Percentiles rank a stretch among this genome's conserved stretches.
phyloP scores from a whole-genome alignment of 2,797 vertebrate species.

The Mus spretus region DNA sequence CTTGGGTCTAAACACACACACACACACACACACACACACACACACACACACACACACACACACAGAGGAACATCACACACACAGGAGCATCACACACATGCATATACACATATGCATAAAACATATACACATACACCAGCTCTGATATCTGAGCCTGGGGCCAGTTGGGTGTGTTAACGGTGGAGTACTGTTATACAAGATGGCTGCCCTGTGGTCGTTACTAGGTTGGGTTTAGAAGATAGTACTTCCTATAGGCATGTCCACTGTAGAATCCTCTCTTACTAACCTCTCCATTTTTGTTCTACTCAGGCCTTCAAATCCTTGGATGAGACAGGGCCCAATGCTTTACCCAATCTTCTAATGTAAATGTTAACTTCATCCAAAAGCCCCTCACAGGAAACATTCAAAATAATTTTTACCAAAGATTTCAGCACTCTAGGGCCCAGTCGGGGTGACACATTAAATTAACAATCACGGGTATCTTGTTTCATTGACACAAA shows the following conservation, averaged over 20 bases:
- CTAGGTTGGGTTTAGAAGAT: background rate
- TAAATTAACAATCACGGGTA: background rate
- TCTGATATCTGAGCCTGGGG: background rate
- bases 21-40: background rate
- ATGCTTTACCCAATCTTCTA: conserved; percentile 17
- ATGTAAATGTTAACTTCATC: conserved; percentile 38
- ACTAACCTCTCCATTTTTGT: background rate
- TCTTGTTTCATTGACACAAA: conserved; percentile 15
- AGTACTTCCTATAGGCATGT: background rate
- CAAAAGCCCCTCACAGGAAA: background rate
- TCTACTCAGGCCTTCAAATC: conserved; percentile 7
- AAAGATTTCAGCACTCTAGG: conserved; percentile 4
- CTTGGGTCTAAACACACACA: background rate
- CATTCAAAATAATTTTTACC: conserved; percentile 50
- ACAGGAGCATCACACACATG: background rate
- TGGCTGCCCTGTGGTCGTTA: background rate
- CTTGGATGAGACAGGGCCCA: background rate
- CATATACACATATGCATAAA: background rate
- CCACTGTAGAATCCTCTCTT: background rate
- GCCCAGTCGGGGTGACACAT: conserved; percentile 37
- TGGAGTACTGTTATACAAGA: background rate
- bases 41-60: background rate
- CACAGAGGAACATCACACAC: background rate
- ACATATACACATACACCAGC: background rate
- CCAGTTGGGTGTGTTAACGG: background rate